Conservation (phyloP, 2,113 vertebrate species). For the Austrofundulus limnaeus region DNA sequence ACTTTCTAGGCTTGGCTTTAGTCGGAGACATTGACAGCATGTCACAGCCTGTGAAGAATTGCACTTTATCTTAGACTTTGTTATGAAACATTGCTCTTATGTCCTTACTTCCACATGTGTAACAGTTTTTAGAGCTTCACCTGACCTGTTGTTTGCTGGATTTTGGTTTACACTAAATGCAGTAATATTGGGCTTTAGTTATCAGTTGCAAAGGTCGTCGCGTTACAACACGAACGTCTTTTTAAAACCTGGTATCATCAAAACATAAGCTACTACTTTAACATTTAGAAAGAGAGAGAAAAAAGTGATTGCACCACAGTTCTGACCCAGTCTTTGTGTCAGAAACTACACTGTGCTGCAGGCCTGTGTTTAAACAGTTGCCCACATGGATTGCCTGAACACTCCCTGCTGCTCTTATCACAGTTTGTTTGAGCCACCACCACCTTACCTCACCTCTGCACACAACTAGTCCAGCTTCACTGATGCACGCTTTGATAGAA, state of each 20-base stretch:
- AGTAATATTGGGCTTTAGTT: neutral
- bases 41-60: constrained; percentile 48
- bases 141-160: neutral
- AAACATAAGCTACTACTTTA: neutral
- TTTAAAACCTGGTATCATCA: neutral
- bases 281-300: neutral
- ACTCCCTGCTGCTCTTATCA: constrained; percentile 66
- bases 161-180: neutral
- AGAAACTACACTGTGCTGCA: neutral
- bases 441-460: constrained; percentile 58
- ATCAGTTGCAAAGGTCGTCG: neutral
- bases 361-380: constrained; percentile 23
- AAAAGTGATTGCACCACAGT: neutral
- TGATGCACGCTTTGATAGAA: constrained; percentile 76
- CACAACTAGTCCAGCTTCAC: constrained; percentile 69
- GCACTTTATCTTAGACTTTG: constrained; percentile 14
- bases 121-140: neutral
- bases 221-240: neutral
- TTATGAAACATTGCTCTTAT: constrained; percentile 11
- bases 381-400: constrained; percentile 26
- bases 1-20: constrained; percentile 16
- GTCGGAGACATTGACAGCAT: constrained; percentile 29
- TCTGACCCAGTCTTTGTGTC: constrained; percentile 4
- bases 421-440: constrained; percentile 36
- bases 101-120: constrained; percentile 1